Base-by-base conservation (phyloP, 1,140 invertebrate genomes). In the Panulirus ornatus region DNA sequence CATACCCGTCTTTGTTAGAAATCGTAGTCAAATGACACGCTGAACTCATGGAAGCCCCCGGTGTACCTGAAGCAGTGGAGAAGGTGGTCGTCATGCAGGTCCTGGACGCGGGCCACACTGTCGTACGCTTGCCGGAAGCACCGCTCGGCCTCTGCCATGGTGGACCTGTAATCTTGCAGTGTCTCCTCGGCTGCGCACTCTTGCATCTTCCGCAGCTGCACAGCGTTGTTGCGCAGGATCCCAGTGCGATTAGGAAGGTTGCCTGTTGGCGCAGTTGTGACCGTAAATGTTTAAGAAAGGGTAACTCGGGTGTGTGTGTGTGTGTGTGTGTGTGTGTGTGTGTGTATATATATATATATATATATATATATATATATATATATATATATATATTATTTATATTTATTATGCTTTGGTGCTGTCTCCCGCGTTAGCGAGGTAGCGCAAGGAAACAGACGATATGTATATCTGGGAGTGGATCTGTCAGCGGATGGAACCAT, bases 201-300 rank as follows among this genome's bases (percentile, higher is more conserved):
- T 14, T 83, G 44, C 87, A 89, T 89, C 16, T 51, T 3, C 27
- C 66, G 36, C 38, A 89, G 78, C 63, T 83, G 78, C 2, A 3
- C 42, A 16, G 76, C 87, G 34, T 81, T 83, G 78, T 27, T 63
- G 30, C 58, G 16, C 27, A 89, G 30, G 38, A 89, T 82, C 8
- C 78, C 87, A 6, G 87, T 89, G 34, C 71, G 78, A 8, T 82
- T 75, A 30, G 87, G 87, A 0, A 89, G 79, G 87, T 89, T 89
- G 34, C 87, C 87, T 89, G 79, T n/a, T 2, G 51, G 8, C 16
- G 38, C 1, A 51, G 36, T 51, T 19, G 51, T 0, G 27, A 51
- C 22, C 0, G 11, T 27, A 5, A 19, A 19, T 47, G 1, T 76
- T 30, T 34, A 47, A 47, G 8, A 16, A 47, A 47, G n/a, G n/a